These are phyloP conservation scores for Microctenopoma lineatum DNA, from an alignment of 2,797 vertebrate species.

Conservation along the genomic window DNA sequence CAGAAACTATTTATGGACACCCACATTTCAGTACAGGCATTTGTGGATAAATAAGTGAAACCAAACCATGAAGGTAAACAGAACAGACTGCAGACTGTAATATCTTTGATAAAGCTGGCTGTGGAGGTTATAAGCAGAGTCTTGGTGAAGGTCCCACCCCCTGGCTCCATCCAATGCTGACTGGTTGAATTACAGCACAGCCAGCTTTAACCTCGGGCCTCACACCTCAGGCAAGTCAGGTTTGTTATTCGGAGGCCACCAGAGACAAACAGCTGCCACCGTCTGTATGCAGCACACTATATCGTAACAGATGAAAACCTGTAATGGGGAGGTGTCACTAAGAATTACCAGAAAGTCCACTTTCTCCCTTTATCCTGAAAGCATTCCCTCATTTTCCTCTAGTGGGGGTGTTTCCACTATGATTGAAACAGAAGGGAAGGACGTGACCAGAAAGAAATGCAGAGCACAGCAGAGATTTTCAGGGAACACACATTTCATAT, in stretches of 20 bases:
- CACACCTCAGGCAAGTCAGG: conserved; percentile 12
- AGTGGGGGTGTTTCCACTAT: neutral
- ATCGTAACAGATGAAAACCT: conserved; percentile 1
- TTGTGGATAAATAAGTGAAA: neutral
- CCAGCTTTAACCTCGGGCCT: conserved; percentile 15
- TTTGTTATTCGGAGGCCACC: conserved; percentile 21
- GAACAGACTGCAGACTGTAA: neutral
- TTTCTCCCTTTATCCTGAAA: conserved; percentile 34
- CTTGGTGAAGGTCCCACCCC: conserved; percentile 10
- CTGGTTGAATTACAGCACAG: conserved; percentile 15
- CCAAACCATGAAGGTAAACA: neutral
- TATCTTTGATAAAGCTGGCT: conserved; percentile 4
- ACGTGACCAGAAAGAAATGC: conserved; percentile 37
- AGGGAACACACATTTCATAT: neutral
- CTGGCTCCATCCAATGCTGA: conserved; percentile 23
- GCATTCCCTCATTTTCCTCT: conserved; percentile 29
- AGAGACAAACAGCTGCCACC: conserved; percentile 6
- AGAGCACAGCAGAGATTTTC: neutral
- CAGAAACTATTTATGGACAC: conserved; percentile 2
- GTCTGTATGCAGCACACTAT: neutral
- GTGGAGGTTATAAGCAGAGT: neutral
- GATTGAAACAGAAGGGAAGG: conserved; percentile 31
- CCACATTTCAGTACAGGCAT: neutral
- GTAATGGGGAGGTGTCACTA: conserved; percentile 23
- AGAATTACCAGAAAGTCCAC: conserved; percentile 42